Base-by-base conservation (phyloP, 1,140 invertebrate species). In the Trypoxylus dichotomus region DNA sequence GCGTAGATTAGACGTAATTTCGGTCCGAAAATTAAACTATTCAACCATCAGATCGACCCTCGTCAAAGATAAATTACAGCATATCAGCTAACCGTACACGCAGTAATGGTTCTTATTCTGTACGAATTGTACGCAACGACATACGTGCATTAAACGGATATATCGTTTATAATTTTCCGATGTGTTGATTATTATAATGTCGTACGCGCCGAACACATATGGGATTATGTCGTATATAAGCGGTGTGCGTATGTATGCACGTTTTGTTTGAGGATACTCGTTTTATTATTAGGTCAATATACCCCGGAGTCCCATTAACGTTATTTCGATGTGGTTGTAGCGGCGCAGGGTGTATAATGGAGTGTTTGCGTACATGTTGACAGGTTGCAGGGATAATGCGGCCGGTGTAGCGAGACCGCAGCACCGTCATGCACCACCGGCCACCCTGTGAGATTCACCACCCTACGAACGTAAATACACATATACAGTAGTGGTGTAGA, bases 321-420 rank as follows among this genome's bases (percentile, higher is more conserved):
- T 29, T 68, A 77, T 79, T 72, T 68, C 60, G 60, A 68, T 68
- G 60, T 68, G 60, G 60, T 68, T 29, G 24, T 29, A 68, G 60
- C 79, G 77, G 29, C n/a, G 29, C 41, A 71, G 68, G 74, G 74
- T 72, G 76, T 68, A 68, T 79, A 81, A 81, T 79, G 74, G 78
- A 77, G 76, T 79, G 78, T 77, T 76, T 75, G 75, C 74, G 60
- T 68, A 75, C 37, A 78, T 79, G 80, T 79, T 81, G 77, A 81
- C 80, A 76, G 58, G 75, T 77, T 79, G 75, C 37, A 77, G 78
- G 37, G 79, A 79, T 79, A 82, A 80, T 76, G 78, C 19, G 77
- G 76, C 79, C 81, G 78, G 79, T 80, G 81, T 82, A 80, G 77
- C 81, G 81, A 74, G 76, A 82, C 81, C 81, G 63, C 81, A 80